Evolutionary conservation across 2,888 invertebrate species (phyloP), one percentile per base, ranked within the genome.

Genomic region (Phyllotreta striolata): DNA sequence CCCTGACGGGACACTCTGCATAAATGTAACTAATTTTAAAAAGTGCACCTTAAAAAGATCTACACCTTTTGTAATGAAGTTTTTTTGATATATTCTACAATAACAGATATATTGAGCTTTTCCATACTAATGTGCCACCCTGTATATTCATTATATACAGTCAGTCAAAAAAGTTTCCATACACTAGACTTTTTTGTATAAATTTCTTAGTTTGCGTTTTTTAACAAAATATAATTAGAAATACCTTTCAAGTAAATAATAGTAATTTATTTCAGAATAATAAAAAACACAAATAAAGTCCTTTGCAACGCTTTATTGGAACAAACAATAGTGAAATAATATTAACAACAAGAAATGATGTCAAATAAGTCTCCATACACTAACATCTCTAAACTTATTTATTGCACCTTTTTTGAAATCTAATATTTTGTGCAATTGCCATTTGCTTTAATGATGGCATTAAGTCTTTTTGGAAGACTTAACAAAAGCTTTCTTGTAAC

Each of bases 331-430:
- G 9, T 39, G 39, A 39, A 39, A 39, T 8, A 39, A 8, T 39
- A 39, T 39, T 39, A 8, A 39, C 39, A 39, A 39, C 39, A 39
- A 39, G 39, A 39, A 39, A 39, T 39, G 6, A 39, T 39, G 9
- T 39, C 9, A 39, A 39, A 39, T 39, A 39, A 39, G 39, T 39
- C 39, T 39, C 39, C n/a, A n/a, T n/a, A n/a, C n/a, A n/a, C n/a
- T n/a, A n/a, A n/a, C n/a, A n/a, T n/a, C n/a, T n/a, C n/a, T n/a
- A n/a, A n/a, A n/a, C n/a, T n/a, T n/a, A n/a, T n/a, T 39, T 39
- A 39, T 39, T 8, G 39, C 39, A 39, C 6, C 7, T 39, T 39
- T 39, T 39, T 39, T 39, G 9, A 39, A 39, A 8, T 39, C 39
- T 39, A 39, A 39, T 39, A 39, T 39, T 39, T 39, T 39, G 39